A percentile compares a stretch with the other conserved stretches of the same genome.
These are phyloP conservation scores for Hylaeus anthracinus DNA, from an alignment of 1,140 invertebrate genomes.

Conservation along the genomic window DNA sequence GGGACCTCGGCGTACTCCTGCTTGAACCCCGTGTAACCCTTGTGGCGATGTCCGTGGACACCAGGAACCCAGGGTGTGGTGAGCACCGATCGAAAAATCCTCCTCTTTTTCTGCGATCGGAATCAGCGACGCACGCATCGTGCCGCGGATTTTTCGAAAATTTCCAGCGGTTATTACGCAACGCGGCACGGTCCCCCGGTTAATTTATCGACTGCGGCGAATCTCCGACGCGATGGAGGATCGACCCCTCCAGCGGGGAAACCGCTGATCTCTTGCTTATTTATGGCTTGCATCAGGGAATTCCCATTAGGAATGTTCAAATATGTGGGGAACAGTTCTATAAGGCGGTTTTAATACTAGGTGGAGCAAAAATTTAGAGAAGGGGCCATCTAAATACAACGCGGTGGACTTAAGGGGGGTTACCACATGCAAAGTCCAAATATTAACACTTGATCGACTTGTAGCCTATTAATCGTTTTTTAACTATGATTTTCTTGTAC, in stretches of 20 bases:
- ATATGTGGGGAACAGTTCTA: too few species aligned
- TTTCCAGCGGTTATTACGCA: slow-evolving; percentile 41
- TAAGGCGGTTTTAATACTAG: too few species aligned
- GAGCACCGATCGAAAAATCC: slow-evolving; percentile 58
- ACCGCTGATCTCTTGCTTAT: background rate
- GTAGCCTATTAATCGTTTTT: too few species aligned
- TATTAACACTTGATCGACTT: too few species aligned
- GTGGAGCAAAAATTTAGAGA: too few species aligned
- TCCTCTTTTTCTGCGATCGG: slow-evolving; percentile 51
- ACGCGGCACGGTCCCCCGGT: background rate
- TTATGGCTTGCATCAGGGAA: too few species aligned
- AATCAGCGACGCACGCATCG: slow-evolving; percentile 10
- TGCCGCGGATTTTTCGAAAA: slow-evolving; percentile 26
- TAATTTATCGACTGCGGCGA: slow-evolving; percentile 29
- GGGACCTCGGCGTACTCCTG: slow-evolving; percentile 43
- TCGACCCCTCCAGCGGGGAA: background rate
- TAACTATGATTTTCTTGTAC: too few species aligned
- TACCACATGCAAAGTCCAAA: too few species aligned
- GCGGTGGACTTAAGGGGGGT: too few species aligned
- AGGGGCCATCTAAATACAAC: too few species aligned
- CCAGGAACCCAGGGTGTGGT: slow-evolving; percentile 52
- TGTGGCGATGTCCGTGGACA: slow-evolving; percentile 46
- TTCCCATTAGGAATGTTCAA: too few species aligned
- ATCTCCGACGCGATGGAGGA: slow-evolving; percentile 9
- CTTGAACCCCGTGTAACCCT: slow-evolving; percentile 59